Evolutionary conservation across 2,113 vertebrate species (phyloP), one percentile per base, ranked within the genome.

Genomic region (Oncorhynchus tshawytscha): DNA sequence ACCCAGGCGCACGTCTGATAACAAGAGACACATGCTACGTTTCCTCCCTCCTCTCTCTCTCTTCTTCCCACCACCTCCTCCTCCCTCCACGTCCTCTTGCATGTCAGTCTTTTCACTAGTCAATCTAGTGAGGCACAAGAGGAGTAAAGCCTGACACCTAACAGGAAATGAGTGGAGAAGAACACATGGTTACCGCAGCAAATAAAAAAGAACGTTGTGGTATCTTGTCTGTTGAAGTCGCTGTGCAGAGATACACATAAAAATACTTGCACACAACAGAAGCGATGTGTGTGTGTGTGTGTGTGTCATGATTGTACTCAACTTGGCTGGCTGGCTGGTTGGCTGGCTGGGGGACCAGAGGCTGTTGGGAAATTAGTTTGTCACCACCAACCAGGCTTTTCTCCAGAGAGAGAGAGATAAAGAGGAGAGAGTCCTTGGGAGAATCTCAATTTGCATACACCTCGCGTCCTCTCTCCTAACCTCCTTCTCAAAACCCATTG

Each of bases 341-440:
- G 25, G 7, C 64, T 66, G 25, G 7, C 25, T 66, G 11, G 25
- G 13, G 22, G 7, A 69, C 69, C 71, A 70, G 75, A 54, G 45
- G 59, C 72, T 49, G 24, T 45, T 59, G 79, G 77, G 76, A 83
- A 29, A 22, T 76, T 48, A 72, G 78, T 76, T 82, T 86, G 84
- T 88, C 78, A 3, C n/a, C 27, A 22, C 67, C 12, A 4, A 22
- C 67, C 15, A 4, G 4, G 62, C 88, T 7, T 67, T 13, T 39
- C 20, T 20, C 2, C 2, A 22, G 39, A 49, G 39, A 70, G 68
- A 6, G 25, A 27, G 68, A 49, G 68, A 25, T 5, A 49, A 45
- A 25, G n/a, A 49, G 39, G 39, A 22, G 39, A 39, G 67, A 39
- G 67, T 69, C 34, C 11, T 13, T 9, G 22, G 67, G 34, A n/a